Evolutionary conservation across 2,888 invertebrate species (phyloP), one percentile per base, ranked within the genome.

Genomic region (Lasius platythorax): DNA sequence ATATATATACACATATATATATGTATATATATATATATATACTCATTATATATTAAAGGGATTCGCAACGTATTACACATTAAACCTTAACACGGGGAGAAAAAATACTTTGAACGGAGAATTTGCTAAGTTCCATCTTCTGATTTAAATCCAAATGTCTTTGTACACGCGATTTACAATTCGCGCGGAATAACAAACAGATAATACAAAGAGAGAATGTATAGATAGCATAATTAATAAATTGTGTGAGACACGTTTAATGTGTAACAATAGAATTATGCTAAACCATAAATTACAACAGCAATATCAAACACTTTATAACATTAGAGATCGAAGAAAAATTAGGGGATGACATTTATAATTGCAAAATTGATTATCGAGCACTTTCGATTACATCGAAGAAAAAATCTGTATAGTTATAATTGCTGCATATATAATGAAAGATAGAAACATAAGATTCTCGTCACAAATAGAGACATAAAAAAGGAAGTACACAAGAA

Each of bases 111-210:
- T 63, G 46, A 84, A 85, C 70, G 66, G 79, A 85, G 61, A 81
- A 43, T 88, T 87, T 88, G 83, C 82, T 66, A 86, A 87, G 85
- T 90, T 85, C 82, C 83, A 87, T 85, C 67, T 43, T 66, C 58
- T 63, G 56, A 37, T 63, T 46, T 18, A 56, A 73, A 58, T 72
- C 6, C 46, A 28, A 40, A 9, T n/a, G n/a, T 43, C 9, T n/a
- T 72, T 40, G 30, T 63, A 2, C 43, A 23, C 66, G 12, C 40
- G 28, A 53, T 53, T 70, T 12, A 56, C 33, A 28, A 72, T 56
- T 56, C 15, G 53, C 9, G 11, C 3, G 23, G 66, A n/a, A 23
- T 75, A 75, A 74, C 2, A 74, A 56, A 74, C n/a, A 30, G 43
- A 74, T 74, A 74, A 61, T 66, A 66, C 33, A 67, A 40, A 67